Percentiles rank a stretch among this genome's conserved stretches.
These are phyloP conservation scores for Bicyclus anynana DNA, from an alignment of 1,140 invertebrate species.

Conservation along the genomic window DNA sequence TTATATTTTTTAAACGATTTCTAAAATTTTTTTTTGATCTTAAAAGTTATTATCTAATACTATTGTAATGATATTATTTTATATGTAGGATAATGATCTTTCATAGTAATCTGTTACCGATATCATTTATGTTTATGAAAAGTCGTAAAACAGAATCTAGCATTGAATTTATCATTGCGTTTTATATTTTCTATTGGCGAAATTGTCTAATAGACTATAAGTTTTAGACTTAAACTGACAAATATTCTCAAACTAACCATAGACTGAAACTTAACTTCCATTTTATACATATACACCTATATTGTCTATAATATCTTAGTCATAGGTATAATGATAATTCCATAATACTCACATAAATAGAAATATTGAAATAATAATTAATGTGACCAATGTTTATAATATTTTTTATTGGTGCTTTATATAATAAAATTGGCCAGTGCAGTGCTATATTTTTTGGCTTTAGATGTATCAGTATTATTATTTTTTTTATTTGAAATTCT, in stretches of 20 bases:
- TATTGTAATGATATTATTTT: too few relatives aligned
- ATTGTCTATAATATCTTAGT: neutral
- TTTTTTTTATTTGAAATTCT: too few relatives aligned
- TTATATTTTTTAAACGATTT: too few relatives aligned
- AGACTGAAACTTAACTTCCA: slow-evolving; percentile 1
- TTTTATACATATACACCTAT: neutral
- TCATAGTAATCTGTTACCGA: slow-evolving; percentile 1
- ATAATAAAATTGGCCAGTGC: neutral
- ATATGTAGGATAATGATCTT: neutral
- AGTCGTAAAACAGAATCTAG: neutral
- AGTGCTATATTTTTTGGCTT: neutral
- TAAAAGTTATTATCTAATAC: too few relatives aligned
- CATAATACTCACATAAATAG: neutral
- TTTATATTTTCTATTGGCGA: too few relatives aligned
- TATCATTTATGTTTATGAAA: neutral
- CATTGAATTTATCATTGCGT: too few relatives aligned
- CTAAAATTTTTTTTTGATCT: too few relatives aligned
- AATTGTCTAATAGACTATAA: too few relatives aligned
- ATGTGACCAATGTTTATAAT: too few relatives aligned
- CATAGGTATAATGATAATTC: neutral
- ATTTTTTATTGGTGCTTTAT: neutral
- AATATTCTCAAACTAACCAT: neutral
- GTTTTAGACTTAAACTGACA: too few relatives aligned
- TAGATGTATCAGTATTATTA: neutral
- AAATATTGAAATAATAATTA: neutral